These are phyloP conservation scores for Trinorchestia longiramus DNA, from an alignment of 1,140 invertebrate species.

Conservation along the genomic window DNA sequence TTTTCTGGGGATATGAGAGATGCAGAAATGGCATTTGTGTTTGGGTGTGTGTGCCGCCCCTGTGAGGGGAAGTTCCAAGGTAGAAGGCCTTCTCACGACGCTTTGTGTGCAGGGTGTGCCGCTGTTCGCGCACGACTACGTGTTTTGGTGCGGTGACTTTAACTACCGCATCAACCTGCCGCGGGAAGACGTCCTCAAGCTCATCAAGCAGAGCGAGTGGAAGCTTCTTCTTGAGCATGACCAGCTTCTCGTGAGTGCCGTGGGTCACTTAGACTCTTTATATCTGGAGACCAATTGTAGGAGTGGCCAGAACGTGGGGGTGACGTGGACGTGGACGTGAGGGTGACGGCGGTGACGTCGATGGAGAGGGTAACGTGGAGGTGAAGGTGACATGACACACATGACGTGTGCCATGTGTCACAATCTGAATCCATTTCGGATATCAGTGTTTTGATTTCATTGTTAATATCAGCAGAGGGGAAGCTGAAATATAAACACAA, in stretches of 20 bases:
- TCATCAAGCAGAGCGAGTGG: slow-evolving; percentile 84
- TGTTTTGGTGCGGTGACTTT: slow-evolving; percentile 99
- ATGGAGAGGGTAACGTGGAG: neutral
- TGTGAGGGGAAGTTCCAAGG: too few species aligned
- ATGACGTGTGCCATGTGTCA: neutral
- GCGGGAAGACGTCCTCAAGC: slow-evolving; percentile 92
- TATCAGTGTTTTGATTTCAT: too few species aligned
- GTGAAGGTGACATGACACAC: neutral
- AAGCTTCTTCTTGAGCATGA: slow-evolving; percentile 85
- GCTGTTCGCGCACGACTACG: slow-evolving; percentile 95
- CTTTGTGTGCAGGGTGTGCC: slow-evolving; percentile 68
- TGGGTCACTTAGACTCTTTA: neutral
- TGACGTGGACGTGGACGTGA: neutral
- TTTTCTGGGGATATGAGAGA: too few species aligned
- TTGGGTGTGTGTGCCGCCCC: too few species aligned
- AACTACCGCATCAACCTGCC: slow-evolving; percentile 98
- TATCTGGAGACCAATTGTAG: too few species aligned
- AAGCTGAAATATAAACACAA: neutral
- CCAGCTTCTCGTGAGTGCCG: slow-evolving; percentile 79
- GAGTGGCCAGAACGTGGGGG: neutral
- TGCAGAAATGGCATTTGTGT: too few species aligned
- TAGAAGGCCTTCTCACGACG: neutral
- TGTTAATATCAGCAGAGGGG: too few species aligned
- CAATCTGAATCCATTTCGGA: too few species aligned
- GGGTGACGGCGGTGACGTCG: neutral